These are phyloP conservation scores for Smittia sp. DNA, from an alignment of 2,888 invertebrate genomes.

Conservation along the genomic window DNA sequence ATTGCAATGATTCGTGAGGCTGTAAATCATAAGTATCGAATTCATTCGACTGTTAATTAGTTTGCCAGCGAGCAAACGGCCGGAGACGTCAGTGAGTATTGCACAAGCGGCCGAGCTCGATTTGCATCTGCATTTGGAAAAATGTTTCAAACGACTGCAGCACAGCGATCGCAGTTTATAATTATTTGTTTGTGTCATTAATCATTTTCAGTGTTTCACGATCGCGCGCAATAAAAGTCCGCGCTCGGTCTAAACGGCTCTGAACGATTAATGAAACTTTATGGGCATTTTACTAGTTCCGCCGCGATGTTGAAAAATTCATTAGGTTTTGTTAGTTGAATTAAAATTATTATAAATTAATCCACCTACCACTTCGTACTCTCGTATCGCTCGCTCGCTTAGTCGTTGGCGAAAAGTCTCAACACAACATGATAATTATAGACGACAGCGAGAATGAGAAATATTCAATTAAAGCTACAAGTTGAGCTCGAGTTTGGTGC, in stretches of 20 bases:
- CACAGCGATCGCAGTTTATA: slow-evolving; percentile 1
- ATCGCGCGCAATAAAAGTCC: background rate
- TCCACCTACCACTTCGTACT: background rate
- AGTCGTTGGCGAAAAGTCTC: too few relatives aligned
- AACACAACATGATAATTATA: background rate
- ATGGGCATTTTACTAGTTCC: background rate
- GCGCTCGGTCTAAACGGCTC: background rate
- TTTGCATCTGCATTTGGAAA: slow-evolving; percentile 15
- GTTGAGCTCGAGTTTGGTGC: too few relatives aligned
- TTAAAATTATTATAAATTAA: slow-evolving; percentile 20
- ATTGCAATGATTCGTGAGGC: background rate
- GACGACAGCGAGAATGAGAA: background rate
- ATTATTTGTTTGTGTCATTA: slow-evolving; percentile 20
- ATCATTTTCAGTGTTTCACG: background rate
- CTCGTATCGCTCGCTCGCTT: too few relatives aligned
- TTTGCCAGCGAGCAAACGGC: background rate
- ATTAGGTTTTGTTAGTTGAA: slow-evolving; percentile 15
- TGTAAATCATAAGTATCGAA: slow-evolving; percentile 2
- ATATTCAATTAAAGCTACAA: background rate
- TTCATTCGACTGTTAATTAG: background rate
- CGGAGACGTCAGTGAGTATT: background rate
- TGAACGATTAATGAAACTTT: background rate
- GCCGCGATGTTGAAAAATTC: background rate
- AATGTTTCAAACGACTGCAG: background rate
- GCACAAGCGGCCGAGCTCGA: background rate